These are phyloP conservation scores for Mesocentrotus franciscanus DNA, from an alignment of 53 echinoderm and acorn worm species.

Conservation along the genomic window DNA sequence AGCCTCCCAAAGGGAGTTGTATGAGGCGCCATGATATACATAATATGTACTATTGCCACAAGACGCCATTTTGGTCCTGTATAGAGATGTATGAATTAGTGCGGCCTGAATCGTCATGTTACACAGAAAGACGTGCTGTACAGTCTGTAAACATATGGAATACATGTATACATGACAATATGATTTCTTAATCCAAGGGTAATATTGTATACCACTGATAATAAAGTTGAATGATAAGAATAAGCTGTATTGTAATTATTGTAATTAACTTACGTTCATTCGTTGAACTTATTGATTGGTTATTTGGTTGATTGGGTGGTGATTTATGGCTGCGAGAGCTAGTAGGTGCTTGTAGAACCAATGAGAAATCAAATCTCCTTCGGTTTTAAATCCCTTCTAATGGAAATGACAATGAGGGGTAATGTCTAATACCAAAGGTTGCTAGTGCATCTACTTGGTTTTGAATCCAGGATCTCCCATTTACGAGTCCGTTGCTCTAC, in stretches of 20 bases:
- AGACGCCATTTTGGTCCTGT: not conserved
- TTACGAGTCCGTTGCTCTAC: not conserved
- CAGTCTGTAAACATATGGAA: no score
- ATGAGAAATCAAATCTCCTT: no score
- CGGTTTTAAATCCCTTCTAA: no score
- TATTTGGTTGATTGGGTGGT: not conserved
- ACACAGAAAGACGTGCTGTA: not conserved
- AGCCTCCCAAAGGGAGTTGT: not conserved
- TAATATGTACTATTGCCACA: not conserved
- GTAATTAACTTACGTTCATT: not conserved
- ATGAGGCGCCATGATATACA: slow-evolving; percentile 23
- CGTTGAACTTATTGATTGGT: not conserved
- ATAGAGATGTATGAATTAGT: not conserved
- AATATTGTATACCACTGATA: no score
- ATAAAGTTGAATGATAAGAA: no score
- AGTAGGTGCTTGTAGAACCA: not conserved
- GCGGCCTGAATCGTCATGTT: no score
- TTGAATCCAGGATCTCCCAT: not conserved
- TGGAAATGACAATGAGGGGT: not conserved
- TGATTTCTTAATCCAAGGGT: no score
- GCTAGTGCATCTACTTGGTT: not conserved
- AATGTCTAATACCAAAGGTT: not conserved
- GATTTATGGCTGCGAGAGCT: not conserved
- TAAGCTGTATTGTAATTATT: no score
- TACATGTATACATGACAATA: no score